Conservation (phyloP, 2,888 invertebrate genomes). For the Drosophila suboccidentalis region DNA sequence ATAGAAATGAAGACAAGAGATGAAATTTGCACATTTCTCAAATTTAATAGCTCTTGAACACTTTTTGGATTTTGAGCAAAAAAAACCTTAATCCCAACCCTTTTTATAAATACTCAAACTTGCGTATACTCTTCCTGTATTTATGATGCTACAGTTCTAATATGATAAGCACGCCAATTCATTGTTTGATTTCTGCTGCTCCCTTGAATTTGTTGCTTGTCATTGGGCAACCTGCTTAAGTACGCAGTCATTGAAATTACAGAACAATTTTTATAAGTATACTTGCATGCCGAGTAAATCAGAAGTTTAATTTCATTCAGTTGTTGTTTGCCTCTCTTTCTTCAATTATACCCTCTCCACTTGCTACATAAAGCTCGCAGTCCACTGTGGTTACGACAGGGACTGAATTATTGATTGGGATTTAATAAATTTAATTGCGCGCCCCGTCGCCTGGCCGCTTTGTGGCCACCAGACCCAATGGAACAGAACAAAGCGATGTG, state of each 20-base stretch:
- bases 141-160: not conserved
- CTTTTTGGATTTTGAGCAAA: too few species aligned
- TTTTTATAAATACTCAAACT: not conserved
- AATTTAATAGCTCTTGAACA: too few species aligned
- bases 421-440: slow-evolving; percentile 80
- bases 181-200: not conserved
- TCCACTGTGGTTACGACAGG: slow-evolving; percentile 24
- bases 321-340: not conserved
- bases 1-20: too few species aligned
- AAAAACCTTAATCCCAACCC: too few species aligned
- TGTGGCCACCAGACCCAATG: slow-evolving; percentile 33
- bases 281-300: slow-evolving; percentile 1
- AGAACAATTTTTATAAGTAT: not conserved
- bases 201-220: not conserved
- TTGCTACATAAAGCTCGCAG: slow-evolving; percentile 27
- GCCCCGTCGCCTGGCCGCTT: slow-evolving; percentile 33
- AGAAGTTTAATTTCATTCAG: not conserved
- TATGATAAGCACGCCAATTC: slow-evolving; percentile 10
- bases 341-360: slow-evolving; percentile 11
- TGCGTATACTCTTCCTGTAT: too few species aligned
- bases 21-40: too few species aligned
- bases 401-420: slow-evolving; percentile 76
- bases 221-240: not conserved
- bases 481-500: slow-evolving; percentile 6
- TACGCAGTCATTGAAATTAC: not conserved